These are phyloP conservation scores for Melanotaenia pygmaea DNA, from an alignment of 2,797 vertebrate species.

Conservation along the genomic window DNA sequence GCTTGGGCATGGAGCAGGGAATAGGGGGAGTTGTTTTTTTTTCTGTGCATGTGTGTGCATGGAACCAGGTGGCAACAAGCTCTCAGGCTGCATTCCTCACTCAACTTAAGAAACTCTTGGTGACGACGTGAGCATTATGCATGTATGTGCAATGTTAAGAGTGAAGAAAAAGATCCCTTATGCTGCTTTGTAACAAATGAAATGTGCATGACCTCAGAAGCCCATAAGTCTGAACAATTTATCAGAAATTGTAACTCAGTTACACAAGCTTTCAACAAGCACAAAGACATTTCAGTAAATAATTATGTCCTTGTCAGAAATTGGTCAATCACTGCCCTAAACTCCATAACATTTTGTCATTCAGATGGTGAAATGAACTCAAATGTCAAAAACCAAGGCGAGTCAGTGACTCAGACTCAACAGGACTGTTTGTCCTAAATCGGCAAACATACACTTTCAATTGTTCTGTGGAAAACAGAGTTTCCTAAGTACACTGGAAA, in stretches of 20 bases:
- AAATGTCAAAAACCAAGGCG: slow-evolving; percentile 38
- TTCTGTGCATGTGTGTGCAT: slow-evolving; percentile 14
- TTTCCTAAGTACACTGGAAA: slow-evolving; percentile 22
- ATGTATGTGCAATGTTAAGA: not conserved
- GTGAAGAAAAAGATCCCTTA: slow-evolving; percentile 2
- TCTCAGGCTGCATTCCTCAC: slow-evolving; percentile 61
- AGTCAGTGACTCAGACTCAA: slow-evolving; percentile 37
- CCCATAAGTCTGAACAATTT: not conserved
- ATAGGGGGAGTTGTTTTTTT: slow-evolving; percentile 25
- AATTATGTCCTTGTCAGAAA: slow-evolving; percentile 30
- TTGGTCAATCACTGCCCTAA: not conserved
- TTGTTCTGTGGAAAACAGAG: slow-evolving; percentile 47
- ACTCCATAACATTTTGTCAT: slow-evolving; percentile 24
- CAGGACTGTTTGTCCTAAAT: slow-evolving; percentile 44
- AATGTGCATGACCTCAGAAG: not conserved
- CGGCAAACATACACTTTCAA: slow-evolving; percentile 45
- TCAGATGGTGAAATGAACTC: slow-evolving; percentile 31
- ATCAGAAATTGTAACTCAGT: slow-evolving; percentile 5
- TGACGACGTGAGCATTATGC: slow-evolving; percentile 12
- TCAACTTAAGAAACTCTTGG: slow-evolving; percentile 34
- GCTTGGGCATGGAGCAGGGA: slow-evolving; percentile 47
- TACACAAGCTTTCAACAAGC: slow-evolving; percentile 9
- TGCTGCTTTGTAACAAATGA: not conserved
- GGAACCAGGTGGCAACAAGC: slow-evolving; percentile 49
- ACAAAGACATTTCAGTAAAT: slow-evolving; percentile 10